These are phyloP conservation scores for Galeruca laticollis DNA, from an alignment of 2,888 invertebrate species.

Conservation along the genomic window DNA sequence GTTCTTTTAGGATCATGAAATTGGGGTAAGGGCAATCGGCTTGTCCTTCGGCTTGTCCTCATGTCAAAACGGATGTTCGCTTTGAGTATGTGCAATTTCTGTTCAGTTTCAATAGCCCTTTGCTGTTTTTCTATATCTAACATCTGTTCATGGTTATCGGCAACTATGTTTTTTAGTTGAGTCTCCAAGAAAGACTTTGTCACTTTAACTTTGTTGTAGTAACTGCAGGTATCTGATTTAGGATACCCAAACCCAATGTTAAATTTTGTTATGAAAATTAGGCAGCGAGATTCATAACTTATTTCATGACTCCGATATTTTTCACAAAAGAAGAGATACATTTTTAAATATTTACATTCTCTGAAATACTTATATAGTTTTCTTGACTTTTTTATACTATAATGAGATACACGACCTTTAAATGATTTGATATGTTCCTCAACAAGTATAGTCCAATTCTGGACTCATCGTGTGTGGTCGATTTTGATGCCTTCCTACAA, in stretches of 20 bases:
- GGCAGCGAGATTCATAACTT: conserved; percentile 30
- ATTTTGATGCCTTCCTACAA: conserved; percentile 5
- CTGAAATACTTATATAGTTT: conserved; percentile 41
- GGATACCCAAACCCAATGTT: conserved; percentile 32
- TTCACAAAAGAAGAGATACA: conserved; percentile 34
- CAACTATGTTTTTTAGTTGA: conserved; percentile 26
- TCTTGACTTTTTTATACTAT: conserved; percentile 32
- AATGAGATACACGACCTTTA: conserved; percentile 27
- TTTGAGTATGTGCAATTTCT: conserved; percentile 29
- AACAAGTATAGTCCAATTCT: conserved; percentile 28
- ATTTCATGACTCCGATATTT: conserved; percentile 35
- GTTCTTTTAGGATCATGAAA: no score
- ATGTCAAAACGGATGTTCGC: no score
- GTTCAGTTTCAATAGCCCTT: no score
- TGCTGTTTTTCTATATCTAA: conserved; percentile 25
- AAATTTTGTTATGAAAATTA: conserved; percentile 19
- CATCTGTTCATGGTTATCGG: conserved; percentile 23
- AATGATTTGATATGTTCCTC: conserved; percentile 22
- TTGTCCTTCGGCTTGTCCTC: no score
- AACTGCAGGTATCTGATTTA: conserved; percentile 28
- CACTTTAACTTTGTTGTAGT: conserved; percentile 33
- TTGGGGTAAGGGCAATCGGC: no score
- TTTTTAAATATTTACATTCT: conserved; percentile 38
- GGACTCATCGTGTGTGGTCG: conserved; percentile 22
- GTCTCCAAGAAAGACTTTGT: conserved; percentile 23